Conservation (phyloP, 2,888 invertebrate species). For the Eupeodes luniger region DNA sequence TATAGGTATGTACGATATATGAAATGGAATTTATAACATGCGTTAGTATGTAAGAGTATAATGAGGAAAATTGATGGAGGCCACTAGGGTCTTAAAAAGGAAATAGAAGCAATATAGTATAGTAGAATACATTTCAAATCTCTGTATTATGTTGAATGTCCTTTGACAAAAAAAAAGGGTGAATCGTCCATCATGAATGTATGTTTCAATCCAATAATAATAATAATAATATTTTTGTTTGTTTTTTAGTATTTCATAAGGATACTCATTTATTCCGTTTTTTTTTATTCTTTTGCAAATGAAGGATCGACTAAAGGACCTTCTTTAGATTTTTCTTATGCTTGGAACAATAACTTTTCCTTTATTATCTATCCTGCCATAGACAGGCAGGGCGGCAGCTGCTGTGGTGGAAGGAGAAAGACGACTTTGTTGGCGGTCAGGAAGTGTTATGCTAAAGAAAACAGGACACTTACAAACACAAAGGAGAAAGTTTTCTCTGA, state of each 20-base stretch:
- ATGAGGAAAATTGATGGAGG: conserved; percentile 19
- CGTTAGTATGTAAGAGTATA: conserved; percentile 13
- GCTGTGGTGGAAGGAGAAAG: neutral
- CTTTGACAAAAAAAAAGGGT: conserved; percentile 10
- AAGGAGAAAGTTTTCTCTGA: conserved; percentile 61
- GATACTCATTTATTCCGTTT: neutral
- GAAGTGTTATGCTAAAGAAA: conserved; percentile 46
- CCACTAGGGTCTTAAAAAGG: neutral
- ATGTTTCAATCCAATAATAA: conserved; percentile 30
- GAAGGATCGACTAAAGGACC: conserved; percentile 18
- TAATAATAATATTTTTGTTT: neutral
- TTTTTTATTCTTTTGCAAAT: conserved; percentile 1
- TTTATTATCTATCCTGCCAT: conserved; percentile 64
- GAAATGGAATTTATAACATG: conserved; percentile 56
- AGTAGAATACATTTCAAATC: conserved; percentile 25
- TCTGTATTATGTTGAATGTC: neutral
- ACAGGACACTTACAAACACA: conserved; percentile 48
- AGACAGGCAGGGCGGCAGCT: conserved; percentile 20
- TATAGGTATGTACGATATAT: neutral
- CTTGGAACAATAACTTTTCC: conserved; percentile 31
- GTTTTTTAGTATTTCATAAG: conserved; percentile 1
- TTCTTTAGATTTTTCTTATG: conserved; percentile 3
- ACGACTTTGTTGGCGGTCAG: conserved; percentile 28
- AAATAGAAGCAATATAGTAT: conserved; percentile 1
- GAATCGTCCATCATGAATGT: conserved; percentile 23